Conservation (phyloP, 2,113 vertebrate species). For the Marmota monax region DNA sequence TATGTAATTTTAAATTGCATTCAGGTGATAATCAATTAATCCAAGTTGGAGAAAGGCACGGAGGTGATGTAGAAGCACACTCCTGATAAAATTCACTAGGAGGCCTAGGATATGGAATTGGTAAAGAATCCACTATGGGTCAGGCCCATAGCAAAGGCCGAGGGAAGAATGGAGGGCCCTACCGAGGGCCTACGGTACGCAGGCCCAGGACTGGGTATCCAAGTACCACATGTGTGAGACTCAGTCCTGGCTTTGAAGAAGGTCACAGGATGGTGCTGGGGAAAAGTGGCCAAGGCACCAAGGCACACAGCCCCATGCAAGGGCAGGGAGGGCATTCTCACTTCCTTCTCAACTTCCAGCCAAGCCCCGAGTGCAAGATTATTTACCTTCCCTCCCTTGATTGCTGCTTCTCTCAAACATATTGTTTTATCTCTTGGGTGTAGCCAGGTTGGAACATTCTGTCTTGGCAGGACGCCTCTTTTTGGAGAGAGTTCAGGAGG, state of each 20-base stretch:
- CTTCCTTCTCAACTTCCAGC: slow-evolving; percentile 39
- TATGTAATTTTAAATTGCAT: neutral
- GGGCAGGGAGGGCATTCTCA: neutral
- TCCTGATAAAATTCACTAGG: neutral
- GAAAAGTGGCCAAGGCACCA: neutral
- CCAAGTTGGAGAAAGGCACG: neutral
- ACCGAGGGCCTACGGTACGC: rapidly evolving
- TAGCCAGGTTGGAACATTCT: slow-evolving; percentile 56
- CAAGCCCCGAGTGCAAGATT: neutral
- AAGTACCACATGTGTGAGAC: rapidly evolving
- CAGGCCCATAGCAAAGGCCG: neutral
- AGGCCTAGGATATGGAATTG: rapidly evolving
- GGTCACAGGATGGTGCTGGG: neutral
- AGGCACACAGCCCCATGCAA: neutral
- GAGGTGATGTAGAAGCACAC: neutral
- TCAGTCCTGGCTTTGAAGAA: neutral
- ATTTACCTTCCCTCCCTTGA: slow-evolving; percentile 29
- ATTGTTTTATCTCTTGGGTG: slow-evolving; percentile 65
- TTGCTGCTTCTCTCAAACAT: slow-evolving; percentile 34
- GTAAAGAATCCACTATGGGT: neutral
- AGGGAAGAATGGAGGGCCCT: too few relatives aligned
- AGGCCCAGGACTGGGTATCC: neutral
- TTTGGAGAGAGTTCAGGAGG: slow-evolving; percentile 59
- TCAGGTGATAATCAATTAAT: neutral
- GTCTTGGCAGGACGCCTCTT: slow-evolving; percentile 18